These are phyloP conservation scores for Anolis carolinensis DNA, from an alignment of 2,113 vertebrate genomes.

Conservation along the genomic window DNA sequence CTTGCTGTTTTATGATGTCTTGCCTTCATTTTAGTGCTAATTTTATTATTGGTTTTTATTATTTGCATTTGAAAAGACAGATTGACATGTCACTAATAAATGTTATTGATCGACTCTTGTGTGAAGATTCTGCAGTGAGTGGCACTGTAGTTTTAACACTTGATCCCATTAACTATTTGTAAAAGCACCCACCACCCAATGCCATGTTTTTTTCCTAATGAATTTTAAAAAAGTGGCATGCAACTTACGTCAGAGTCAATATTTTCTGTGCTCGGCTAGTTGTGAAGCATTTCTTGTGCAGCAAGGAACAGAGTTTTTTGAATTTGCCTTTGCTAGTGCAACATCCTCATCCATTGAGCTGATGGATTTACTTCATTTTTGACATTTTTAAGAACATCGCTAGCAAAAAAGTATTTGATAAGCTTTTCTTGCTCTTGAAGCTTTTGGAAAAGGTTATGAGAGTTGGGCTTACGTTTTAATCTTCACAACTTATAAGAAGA, in stretches of 20 bases:
- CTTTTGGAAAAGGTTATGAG: not conserved
- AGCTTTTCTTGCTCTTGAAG: not conserved
- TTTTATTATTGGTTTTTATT: slow-evolving; percentile 16
- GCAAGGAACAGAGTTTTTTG: not conserved
- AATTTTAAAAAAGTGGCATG: not conserved
- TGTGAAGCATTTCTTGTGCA: not conserved
- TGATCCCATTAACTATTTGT: not conserved
- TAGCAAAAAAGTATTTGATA: not conserved
- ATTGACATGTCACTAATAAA: slow-evolving; percentile 5
- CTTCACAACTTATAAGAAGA: not conserved
- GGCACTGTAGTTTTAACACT: not conserved
- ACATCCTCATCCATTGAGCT: not conserved
- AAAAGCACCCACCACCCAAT: not conserved
- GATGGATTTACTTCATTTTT: not conserved
- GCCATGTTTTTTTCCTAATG: not conserved
- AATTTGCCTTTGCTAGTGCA: not conserved
- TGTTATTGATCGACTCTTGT: not conserved
- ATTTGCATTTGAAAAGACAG: slow-evolving; percentile 4
- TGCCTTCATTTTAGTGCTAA: slow-evolving; percentile 14
- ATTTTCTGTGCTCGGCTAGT: not conserved
- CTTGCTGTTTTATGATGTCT: slow-evolving; percentile 7
- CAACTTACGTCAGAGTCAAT: too few species aligned
- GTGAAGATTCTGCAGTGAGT: not conserved
- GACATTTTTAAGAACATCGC: not conserved
- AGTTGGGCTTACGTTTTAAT: not conserved